Base-by-base conservation (phyloP, 2,888 invertebrate genomes). In the Scelioninae gen. 1 region DNA sequence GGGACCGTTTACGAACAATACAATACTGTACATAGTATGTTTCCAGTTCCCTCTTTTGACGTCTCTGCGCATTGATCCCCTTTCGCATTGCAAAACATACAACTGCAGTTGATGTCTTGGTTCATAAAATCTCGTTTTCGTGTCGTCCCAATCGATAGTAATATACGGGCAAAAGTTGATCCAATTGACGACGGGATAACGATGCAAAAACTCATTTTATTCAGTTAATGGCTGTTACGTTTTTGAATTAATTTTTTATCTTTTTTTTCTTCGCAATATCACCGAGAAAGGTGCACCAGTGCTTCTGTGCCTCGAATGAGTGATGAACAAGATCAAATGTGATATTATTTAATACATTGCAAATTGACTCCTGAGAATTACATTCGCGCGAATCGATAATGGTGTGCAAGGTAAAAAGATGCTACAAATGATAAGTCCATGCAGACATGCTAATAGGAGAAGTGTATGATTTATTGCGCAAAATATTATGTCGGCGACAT, bases 1-100 rank as follows among this genome's bases (percentile, higher is more conserved):
- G 79, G 84, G 72, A 69, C 76, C 79, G 69, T 82, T 84, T 84
- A 84, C 76, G 76, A 63, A 84, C 84, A 84, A 84, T 82, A 60
- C 79, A 53, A 74, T 74, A 66, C 72, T 56, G 68, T 63, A 77
- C 72, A 47, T 72, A 68, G 75, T 69, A 45, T 75, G 58, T 81
- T 69, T 71, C 75, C 31, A 81, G 80, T 68, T 81, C 81, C 69
- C 75, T 81, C 69, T 69, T 75, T 68, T 65, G 55, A 29, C 63
- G 75, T 71, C 75, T 81, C 63, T 40, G 62, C 56, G 32, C 75
- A 75, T 55, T 69, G 65, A 75, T 81, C 69, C 71, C 66, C 63
- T 74, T 80, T 66, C 55, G 58, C 56, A 51, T 69, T 63, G 68
- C 75, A 80, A 80, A 75, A 80, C 15, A 43, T 80, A 60, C 55